A percentile compares a stretch with the other conserved stretches of the same genome.
phyloP scores from a whole-genome alignment of 2,888 invertebrate genomes.

The Synergus laeviventris region DNA sequence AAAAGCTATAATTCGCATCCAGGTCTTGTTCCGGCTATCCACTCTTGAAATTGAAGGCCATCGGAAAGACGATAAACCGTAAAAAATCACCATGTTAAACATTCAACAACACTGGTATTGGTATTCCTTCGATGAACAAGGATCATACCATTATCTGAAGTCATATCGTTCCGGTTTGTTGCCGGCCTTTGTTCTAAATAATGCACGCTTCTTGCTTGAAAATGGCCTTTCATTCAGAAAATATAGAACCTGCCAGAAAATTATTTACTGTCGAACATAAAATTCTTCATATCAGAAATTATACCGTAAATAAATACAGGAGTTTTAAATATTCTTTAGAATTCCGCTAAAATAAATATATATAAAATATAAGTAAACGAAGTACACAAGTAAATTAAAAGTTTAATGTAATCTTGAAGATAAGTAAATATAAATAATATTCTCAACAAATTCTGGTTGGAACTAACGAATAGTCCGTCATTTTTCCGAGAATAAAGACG shows the following conservation, averaged over 20 bases:
- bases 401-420: not conserved
- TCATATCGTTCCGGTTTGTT: not conserved
- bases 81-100: constrained; percentile 23
- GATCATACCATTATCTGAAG: constrained; percentile 21
- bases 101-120: constrained; percentile 15
- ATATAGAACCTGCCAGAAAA: not conserved
- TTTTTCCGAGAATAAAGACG: not conserved
- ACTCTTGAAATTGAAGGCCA: constrained; percentile 28
- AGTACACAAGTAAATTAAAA: too few species aligned
- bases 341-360: too few species aligned
- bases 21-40: not conserved
- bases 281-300: too few species aligned
- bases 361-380: too few species aligned
- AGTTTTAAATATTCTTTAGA: too few species aligned
- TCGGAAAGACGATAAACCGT: not conserved
- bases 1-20: constrained; percentile 10
- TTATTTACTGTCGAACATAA: not conserved
- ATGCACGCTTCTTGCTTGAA: not conserved
- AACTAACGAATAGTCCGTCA: not conserved
- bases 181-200: constrained; percentile 21
- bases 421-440: not conserved
- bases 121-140: constrained; percentile 19
- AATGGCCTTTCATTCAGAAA: not conserved
- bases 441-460: not conserved
- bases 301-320: too few species aligned